Percentiles rank a stretch among this genome's conserved stretches.
These are phyloP conservation scores for Clarias pachynema DNA, from an alignment of 2,797 vertebrate species.

Conservation along the genomic window DNA sequence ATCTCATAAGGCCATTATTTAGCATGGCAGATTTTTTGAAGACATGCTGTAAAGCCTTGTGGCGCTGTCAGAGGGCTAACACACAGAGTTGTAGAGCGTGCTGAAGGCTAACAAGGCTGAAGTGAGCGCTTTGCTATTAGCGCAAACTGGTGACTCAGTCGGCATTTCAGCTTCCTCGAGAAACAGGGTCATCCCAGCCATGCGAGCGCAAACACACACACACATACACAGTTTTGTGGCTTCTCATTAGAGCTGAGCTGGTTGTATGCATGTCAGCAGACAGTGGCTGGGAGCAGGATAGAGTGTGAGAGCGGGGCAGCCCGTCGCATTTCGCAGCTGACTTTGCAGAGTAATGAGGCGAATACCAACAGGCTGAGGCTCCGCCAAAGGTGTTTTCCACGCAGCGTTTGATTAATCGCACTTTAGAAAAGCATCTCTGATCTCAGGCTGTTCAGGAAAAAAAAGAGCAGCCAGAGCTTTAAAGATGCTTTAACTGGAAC, in stretches of 20 bases:
- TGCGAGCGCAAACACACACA: constrained; percentile 8
- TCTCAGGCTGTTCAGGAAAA: constrained; percentile 8
- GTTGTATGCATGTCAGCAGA: constrained; percentile 62
- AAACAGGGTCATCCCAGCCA: constrained; percentile 17
- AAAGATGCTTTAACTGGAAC: not conserved
- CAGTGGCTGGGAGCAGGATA: constrained; percentile 39
- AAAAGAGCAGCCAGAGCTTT: constrained; percentile 3
- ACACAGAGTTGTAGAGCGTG: constrained; percentile 35
- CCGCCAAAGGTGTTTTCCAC: constrained; percentile 52
- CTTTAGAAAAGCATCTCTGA: constrained; percentile 40
- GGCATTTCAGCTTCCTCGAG: constrained; percentile 29
- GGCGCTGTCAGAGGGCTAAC: constrained; percentile 42
- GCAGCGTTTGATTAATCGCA: constrained; percentile 56
- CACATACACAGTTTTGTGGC: constrained; percentile 26
- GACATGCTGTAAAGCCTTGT: constrained; percentile 35
- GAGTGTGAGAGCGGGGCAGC: constrained; percentile 41
- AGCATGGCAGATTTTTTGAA: constrained; percentile 36
- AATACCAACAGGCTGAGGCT: constrained; percentile 52
- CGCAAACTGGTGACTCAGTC: constrained; percentile 43
- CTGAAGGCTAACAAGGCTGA: constrained; percentile 52
- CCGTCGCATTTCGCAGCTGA: constrained; percentile 56
- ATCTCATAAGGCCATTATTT: constrained; percentile 29
- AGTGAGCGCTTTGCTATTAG: constrained; percentile 35
- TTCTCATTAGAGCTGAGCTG: constrained; percentile 53
- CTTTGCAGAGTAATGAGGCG: constrained; percentile 64